Percentiles rank a stretch among this genome's conserved stretches.
Evolutionary conservation across 2,797 vertebrate genomes (phyloP).

Genomic region (Chrosomus eos): DNA sequence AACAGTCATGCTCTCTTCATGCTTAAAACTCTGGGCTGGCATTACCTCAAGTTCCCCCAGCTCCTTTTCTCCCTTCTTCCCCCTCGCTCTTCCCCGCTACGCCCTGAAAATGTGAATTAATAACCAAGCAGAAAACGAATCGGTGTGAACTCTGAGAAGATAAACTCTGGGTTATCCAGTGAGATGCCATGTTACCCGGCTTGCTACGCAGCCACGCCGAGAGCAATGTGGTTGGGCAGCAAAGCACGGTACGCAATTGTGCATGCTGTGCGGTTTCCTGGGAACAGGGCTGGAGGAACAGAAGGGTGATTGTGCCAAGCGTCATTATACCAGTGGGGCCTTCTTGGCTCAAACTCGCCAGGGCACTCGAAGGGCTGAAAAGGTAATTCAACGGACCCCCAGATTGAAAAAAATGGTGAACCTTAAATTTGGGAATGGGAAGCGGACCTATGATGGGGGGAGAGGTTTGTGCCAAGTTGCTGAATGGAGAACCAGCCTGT

Average conservation of each 20-base stretch:
- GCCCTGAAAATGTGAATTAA: not conserved
- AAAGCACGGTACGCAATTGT: constrained; percentile 82
- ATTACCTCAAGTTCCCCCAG: constrained; percentile 59
- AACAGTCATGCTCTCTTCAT: constrained; percentile 56
- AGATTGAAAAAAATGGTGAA: constrained; percentile 77
- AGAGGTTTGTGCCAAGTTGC: constrained; percentile 60
- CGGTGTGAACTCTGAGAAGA: constrained; percentile 25
- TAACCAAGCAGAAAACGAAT: constrained; percentile 27
- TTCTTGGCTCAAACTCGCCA: constrained; percentile 72
- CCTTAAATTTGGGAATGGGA: constrained; percentile 75
- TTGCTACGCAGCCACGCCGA: constrained; percentile 72
- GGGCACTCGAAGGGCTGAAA: constrained; percentile 81
- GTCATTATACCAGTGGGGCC: constrained; percentile 79
- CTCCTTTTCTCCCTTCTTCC: constrained; percentile 36
- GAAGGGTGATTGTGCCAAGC: constrained; percentile 82
- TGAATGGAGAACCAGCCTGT: constrained; percentile 62
- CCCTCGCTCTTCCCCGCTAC: constrained; percentile 41
- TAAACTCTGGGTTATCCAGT: constrained; percentile 37
- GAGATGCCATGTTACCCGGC: constrained; percentile 62
- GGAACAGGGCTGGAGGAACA: constrained; percentile 80
- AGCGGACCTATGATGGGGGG: constrained; percentile 67
- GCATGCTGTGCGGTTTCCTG: constrained; percentile 85
- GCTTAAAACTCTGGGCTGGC: constrained; percentile 63
- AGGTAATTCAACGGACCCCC: constrained; percentile 80
- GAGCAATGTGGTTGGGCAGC: constrained; percentile 83